Evolutionary conservation across 2,797 vertebrate genomes (phyloP).

Genomic region (Nothura maculosa): DNA sequence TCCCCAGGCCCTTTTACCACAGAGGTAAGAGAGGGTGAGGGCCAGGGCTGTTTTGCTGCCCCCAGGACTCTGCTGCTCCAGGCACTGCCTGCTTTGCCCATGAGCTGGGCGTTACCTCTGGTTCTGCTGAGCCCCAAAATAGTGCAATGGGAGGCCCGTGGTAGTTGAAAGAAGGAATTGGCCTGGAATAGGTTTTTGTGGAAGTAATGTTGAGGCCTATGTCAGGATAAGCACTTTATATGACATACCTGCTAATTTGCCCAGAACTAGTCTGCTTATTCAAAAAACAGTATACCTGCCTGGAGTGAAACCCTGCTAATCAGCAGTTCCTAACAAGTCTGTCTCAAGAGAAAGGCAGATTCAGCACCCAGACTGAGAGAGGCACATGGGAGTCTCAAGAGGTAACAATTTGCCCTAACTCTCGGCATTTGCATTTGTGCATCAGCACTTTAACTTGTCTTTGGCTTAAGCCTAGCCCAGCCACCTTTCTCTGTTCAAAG

Average conservation of each 20-base stretch:
- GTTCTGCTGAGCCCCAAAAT: background rate
- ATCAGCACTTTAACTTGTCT: background rate
- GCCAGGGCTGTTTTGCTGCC: background rate
- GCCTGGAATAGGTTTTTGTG: background rate
- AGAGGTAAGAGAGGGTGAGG: background rate
- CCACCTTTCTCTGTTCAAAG: background rate
- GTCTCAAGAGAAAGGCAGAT: conserved; percentile 1
- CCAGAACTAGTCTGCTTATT: background rate
- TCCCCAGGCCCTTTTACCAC: background rate
- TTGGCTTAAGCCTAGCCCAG: background rate
- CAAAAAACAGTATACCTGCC: background rate
- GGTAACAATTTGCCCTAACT: background rate
- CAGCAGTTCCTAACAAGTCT: conserved; percentile 23
- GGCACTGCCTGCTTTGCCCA: background rate
- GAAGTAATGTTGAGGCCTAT: background rate
- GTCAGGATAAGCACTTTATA: background rate
- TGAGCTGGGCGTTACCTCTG: background rate
- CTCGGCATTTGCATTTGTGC: background rate
- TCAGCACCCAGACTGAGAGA: background rate
- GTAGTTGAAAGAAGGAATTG: conserved; percentile 10
- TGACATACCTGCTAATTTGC: background rate
- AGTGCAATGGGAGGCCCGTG: background rate
- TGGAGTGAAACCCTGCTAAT: background rate
- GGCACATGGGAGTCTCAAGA: background rate
- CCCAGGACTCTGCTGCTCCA: background rate